Percentiles rank a stretch among this genome's conserved stretches.
Conservation (phyloP, 1,140 invertebrate species). For the Acyrthosiphon pisum region DNA sequence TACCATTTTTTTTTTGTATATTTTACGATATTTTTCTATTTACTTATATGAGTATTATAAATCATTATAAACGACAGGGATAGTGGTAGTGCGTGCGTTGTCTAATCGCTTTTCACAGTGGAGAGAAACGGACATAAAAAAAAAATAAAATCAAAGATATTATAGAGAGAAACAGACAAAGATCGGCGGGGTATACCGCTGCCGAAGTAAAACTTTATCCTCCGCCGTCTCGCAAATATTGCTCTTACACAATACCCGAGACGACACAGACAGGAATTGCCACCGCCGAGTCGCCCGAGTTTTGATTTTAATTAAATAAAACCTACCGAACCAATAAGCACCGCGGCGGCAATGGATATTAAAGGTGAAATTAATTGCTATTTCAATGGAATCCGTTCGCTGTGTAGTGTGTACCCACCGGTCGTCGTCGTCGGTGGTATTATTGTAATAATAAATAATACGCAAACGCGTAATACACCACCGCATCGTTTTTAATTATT, state of each 20-base stretch:
- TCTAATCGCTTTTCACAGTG: not conserved
- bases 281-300: not conserved
- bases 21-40: not conserved
- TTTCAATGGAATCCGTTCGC: not conserved
- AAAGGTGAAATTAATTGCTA: constrained; percentile 52
- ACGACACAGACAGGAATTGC: constrained; percentile 12
- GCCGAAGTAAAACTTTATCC: not conserved
- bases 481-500: constrained; percentile 44
- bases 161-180: not conserved
- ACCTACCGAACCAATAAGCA: constrained; percentile 43
- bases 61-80: not conserved
- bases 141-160: not conserved
- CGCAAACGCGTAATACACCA: not conserved
- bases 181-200: not conserved
- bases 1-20: not conserved
- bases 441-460: constrained; percentile 41
- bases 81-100: not conserved
- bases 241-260: constrained; percentile 25
- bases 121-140: not conserved
- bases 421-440: not conserved
- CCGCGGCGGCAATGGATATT: constrained; percentile 12
- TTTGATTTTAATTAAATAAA: constrained; percentile 55
- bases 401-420: no score
- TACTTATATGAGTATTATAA: not conserved
- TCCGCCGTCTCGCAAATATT: constrained; percentile 14